Evolutionary conservation across 2,797 vertebrate genomes (phyloP).

Genomic region (Bovichtus variegatus): DNA sequence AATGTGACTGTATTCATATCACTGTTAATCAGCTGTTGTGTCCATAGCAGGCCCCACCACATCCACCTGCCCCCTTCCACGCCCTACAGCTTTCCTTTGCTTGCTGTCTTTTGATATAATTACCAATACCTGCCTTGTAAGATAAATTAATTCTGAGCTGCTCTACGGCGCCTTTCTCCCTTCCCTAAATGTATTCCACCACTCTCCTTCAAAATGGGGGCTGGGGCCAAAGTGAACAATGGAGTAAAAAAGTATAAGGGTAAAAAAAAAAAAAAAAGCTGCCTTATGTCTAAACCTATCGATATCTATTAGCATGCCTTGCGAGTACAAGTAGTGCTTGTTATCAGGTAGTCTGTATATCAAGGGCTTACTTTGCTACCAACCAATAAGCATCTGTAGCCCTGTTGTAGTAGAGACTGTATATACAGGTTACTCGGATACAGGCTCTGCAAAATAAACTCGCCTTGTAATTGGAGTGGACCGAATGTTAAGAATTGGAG

Average conservation of each 20-base stretch:
- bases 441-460: conserved; percentile 33
- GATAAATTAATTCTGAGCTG: conserved; percentile 64
- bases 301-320: conserved; percentile 53
- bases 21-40: conserved; percentile 70
- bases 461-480: conserved; percentile 15
- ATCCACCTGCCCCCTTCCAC: conserved; percentile 32
- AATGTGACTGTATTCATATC: conserved; percentile 67
- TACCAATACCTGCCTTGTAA: conserved; percentile 82
- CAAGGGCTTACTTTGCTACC: conserved; percentile 63
- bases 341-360: conserved; percentile 48
- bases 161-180: conserved; percentile 45
- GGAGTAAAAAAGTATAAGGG: conserved; percentile 33
- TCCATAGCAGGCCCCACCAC: conserved; percentile 61
- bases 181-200: conserved; percentile 44
- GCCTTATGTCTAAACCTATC: conserved; percentile 67
- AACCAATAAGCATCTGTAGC: conserved; percentile 49
- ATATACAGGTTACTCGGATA: conserved; percentile 35
- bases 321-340: conserved; percentile 40
- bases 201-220: conserved; percentile 22
- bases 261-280: conserved; percentile 43
- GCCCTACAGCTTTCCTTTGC: conserved; percentile 30
- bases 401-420: conserved; percentile 55
- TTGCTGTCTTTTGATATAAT: conserved; percentile 72
- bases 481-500: conserved; percentile 64
- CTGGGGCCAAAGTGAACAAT: conserved; percentile 60